Conservation (phyloP, 2,888 invertebrate genomes). For the Drosophila cyrtoloma region DNA sequence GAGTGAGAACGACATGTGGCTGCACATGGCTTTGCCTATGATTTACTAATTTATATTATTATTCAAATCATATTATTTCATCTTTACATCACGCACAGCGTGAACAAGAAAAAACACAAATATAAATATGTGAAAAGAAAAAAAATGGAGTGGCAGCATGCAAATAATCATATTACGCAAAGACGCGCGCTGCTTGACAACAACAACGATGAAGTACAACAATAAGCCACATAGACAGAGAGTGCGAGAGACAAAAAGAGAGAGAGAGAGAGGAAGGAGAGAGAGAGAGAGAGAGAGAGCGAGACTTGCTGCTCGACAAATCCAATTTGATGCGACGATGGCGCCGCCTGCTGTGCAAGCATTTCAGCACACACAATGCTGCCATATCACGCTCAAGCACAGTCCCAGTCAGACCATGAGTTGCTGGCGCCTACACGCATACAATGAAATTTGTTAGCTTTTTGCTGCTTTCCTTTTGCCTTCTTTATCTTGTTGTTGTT, state of each 20-base stretch:
- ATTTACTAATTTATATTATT: conserved; percentile 84
- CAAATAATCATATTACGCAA: conserved; percentile 72
- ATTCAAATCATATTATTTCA: conserved; percentile 85
- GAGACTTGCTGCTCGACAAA: conserved; percentile 30
- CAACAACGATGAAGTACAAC: conserved; percentile 3
- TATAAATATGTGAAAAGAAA: conserved; percentile 14
- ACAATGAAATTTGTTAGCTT: conserved; percentile 61
- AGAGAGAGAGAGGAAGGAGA: not conserved
- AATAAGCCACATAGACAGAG: conserved; percentile 7
- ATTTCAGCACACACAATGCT: conserved; percentile 17
- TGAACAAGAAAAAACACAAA: conserved; percentile 2
- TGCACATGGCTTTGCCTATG: conserved; percentile 59
- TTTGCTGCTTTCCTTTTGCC: not conserved
- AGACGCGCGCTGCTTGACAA: conserved; percentile 42
- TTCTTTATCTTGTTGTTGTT: not conserved
- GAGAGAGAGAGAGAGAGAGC: conserved; percentile 4
- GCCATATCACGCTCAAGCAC: conserved; percentile 59
- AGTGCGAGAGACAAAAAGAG: conserved; percentile 1
- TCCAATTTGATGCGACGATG: conserved; percentile 35
- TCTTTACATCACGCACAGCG: conserved; percentile 55
- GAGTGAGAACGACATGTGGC: not conserved
- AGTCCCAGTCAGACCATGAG: not conserved
- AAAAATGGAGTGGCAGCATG: conserved; percentile 48
- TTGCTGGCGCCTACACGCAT: conserved; percentile 28
- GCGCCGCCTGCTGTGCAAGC: conserved; percentile 23